Evolutionary conservation across 2,888 invertebrate species (phyloP), one percentile per base, ranked within the genome.

Genomic region (Hypomecis atomaria): DNA sequence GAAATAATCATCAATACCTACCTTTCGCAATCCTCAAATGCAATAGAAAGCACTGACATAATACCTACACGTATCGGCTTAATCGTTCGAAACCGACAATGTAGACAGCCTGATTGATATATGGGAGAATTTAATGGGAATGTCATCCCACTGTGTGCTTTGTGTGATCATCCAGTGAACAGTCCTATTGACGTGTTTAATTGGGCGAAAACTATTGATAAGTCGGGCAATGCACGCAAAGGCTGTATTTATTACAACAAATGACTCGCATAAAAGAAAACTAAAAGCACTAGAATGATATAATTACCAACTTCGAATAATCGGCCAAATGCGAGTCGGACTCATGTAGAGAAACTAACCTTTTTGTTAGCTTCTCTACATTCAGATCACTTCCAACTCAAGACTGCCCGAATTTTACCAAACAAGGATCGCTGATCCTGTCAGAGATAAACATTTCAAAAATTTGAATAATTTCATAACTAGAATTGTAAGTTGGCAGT

Each of bases 131-230:
- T 62, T 66, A 66, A 69, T 72, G 63, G 70, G 69, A 65, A 60
- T 66, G 71, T 74, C 73, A 71, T 70, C 65, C 58, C 63, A 71
- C 66, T 62, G 69, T 66, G 66, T 57, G 65, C 66, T 70, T 68
- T 70, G 67, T 70, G 69, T 57, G 67, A 67, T 67, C 66, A 65
- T 66, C 67, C 71, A 69, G 44, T 63, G 64, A 64, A 71, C 74
- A 64, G 54, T 65, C 49, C 62, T 59, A 71, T 71, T 73, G 73
- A 74, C 66, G 65, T 73, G 74, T 71, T 73, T 63, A 73, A 74
- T 71, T 73, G 70, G 69, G 64, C 67, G 70, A 73, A 72, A 70
- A 71, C 65, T 57, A 50, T 67, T 64, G 59, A 49, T 56, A 53
- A 54, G 40, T 13, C 40, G 23, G 59, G 60, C 68, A 63, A 60